Conservation (phyloP, 2,888 invertebrate genomes). For the Polyommatus icarus region DNA sequence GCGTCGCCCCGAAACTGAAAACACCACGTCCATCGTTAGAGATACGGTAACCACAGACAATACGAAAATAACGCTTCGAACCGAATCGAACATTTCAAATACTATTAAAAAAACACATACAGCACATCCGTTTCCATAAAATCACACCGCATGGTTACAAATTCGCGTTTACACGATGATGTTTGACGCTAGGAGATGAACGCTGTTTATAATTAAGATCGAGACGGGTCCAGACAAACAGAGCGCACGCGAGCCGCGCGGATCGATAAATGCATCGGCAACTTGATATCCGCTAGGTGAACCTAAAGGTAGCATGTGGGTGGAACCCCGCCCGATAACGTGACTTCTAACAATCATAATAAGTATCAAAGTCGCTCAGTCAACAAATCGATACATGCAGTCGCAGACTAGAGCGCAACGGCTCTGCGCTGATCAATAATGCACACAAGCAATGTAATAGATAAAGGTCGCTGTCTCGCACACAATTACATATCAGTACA, state of each 20-base stretch:
- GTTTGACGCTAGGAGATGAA: not conserved
- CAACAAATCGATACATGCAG: conserved; percentile 13
- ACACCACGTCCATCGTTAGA: not conserved
- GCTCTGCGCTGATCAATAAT: conserved; percentile 40
- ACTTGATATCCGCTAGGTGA: conserved; percentile 30
- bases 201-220: conserved; percentile 22
- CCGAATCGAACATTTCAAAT: not conserved
- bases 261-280: conserved; percentile 42
- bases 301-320: conserved; percentile 20
- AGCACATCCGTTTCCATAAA: conserved; percentile 18
- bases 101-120: conserved; percentile 1
- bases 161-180: not conserved
- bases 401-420: conserved; percentile 35
- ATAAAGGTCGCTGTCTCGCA: conserved; percentile 29
- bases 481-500: conserved; percentile 27
- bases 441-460: conserved; percentile 34
- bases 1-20: conserved; percentile 54
- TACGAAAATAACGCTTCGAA: not conserved
- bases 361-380: conserved; percentile 14
- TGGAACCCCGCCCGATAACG: conserved; percentile 5
- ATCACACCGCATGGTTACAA: conserved; percentile 16
- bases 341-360: conserved; percentile 24
- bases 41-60: not conserved
- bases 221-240: conserved; percentile 33
- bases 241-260: conserved; percentile 40